Conservation (phyloP, 2,797 vertebrate species). For the Aselliscus stoliczkanus region DNA sequence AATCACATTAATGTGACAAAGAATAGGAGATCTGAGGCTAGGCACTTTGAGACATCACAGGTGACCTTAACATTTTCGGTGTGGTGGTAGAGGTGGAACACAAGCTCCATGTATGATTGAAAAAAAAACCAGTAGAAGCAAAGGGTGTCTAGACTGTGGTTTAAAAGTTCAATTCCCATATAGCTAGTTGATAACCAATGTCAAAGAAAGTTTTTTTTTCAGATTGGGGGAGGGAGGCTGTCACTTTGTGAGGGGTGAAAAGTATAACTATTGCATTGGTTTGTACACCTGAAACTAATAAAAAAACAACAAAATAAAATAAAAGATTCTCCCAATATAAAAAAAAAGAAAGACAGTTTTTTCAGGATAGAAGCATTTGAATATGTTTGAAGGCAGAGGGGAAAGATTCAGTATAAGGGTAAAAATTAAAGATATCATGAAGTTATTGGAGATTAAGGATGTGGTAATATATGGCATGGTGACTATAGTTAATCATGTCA, state of each 20-base stretch:
- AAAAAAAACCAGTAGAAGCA: neutral
- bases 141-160: neutral
- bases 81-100: neutral
- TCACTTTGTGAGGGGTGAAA: no score
- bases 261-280: no score
- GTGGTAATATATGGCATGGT: neutral
- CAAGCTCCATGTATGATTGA: neutral
- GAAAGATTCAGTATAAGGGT: neutral
- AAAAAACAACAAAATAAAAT: no score
- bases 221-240: no score
- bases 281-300: no score
- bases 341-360: neutral
- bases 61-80: neutral
- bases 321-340: no score
- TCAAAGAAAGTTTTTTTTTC: neutral
- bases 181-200: neutral
- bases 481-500: neutral
- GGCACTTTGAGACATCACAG: neutral
- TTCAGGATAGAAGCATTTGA: neutral
- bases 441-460: neutral
- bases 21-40: neutral
- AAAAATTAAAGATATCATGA: neutral
- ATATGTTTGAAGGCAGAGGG: neutral
- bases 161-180: neutral
- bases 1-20: neutral